A percentile compares a stretch with the other conserved stretches of the same genome.
Conservation (phyloP, 2,113 vertebrate species). For the Prionailurus bengalensis region DNA sequence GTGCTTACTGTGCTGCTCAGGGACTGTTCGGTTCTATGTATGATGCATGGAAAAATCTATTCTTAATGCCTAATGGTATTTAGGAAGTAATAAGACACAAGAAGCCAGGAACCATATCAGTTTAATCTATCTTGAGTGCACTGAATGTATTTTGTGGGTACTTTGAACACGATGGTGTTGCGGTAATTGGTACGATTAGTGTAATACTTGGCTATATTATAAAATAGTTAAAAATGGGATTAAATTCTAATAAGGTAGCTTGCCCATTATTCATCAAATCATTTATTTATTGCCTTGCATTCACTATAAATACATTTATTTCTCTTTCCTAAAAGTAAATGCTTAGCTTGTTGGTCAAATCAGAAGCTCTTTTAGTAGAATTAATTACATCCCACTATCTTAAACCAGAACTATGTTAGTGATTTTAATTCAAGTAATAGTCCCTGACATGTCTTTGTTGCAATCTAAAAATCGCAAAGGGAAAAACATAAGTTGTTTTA, state of each 20-base stretch:
- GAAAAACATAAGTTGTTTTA: neutral
- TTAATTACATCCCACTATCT: conserved; percentile 17
- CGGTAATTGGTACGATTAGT: conserved; percentile 58
- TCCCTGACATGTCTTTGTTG: neutral
- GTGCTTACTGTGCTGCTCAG: neutral
- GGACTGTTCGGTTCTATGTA: neutral
- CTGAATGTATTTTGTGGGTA: conserved; percentile 55
- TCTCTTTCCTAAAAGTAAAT: conserved; percentile 47
- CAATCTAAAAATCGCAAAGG: neutral
- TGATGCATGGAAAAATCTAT: conserved; percentile 60
- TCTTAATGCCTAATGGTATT: conserved; percentile 28
- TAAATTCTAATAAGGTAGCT: conserved; percentile 38
- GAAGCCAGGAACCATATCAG: conserved; percentile 36
- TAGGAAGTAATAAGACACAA: conserved; percentile 54
- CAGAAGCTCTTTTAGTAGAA: conserved; percentile 25
- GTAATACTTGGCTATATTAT: conserved; percentile 44
- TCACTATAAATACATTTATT: conserved; percentile 56
- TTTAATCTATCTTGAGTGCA: conserved; percentile 60
- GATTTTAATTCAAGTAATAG: conserved; percentile 40
- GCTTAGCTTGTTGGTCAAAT: conserved; percentile 20
- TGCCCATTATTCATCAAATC: conserved; percentile 47
- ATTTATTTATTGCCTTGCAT: conserved; percentile 3
- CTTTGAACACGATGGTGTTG: conserved; percentile 45
- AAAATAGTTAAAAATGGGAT: conserved; percentile 69
- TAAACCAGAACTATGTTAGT: conserved; percentile 34